These are phyloP conservation scores for Gasterosteus nipponicus DNA, from an alignment of 2,113 vertebrate genomes.

Conservation along the genomic window DNA sequence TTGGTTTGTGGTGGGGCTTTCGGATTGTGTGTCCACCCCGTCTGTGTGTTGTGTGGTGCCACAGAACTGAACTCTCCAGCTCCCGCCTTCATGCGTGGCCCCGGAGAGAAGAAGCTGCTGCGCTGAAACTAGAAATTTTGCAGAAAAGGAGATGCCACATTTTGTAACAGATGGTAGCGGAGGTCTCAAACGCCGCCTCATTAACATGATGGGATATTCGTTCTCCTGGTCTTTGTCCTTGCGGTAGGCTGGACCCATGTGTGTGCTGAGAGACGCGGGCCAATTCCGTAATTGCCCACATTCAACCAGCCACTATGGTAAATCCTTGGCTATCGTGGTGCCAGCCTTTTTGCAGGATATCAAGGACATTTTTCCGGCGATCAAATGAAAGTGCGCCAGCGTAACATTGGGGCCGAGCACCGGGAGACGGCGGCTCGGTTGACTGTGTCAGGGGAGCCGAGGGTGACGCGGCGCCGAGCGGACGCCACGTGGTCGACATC, in stretches of 20 bases:
- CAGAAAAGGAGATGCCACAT: neutral
- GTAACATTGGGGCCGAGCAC: slow-evolving; percentile 5
- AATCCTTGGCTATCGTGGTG: neutral
- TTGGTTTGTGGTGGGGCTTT: neutral
- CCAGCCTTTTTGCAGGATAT: neutral
- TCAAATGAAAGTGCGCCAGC: neutral
- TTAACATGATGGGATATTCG: slow-evolving; percentile 37
- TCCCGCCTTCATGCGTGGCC: neutral
- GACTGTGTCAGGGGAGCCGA: slow-evolving; percentile 21
- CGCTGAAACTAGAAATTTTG: neutral
- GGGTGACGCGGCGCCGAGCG: slow-evolving; percentile 20
- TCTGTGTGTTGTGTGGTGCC: neutral
- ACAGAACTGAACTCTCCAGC: neutral
- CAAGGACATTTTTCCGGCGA: neutral
- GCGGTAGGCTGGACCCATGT: slow-evolving; percentile 15
- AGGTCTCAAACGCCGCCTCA: slow-evolving; percentile 41
- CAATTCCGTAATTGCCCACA: neutral
- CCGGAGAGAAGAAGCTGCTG: neutral
- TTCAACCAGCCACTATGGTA: neutral
- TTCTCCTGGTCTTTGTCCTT: slow-evolving; percentile 44
- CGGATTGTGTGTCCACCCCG: neutral
- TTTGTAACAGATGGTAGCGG: slow-evolving; percentile 50
- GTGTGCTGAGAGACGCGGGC: neutral
- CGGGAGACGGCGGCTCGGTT: neutral
- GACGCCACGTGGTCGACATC: slow-evolving; percentile 15